Conservation (phyloP, 2,113 vertebrate species). For the Mus spicilegus region DNA sequence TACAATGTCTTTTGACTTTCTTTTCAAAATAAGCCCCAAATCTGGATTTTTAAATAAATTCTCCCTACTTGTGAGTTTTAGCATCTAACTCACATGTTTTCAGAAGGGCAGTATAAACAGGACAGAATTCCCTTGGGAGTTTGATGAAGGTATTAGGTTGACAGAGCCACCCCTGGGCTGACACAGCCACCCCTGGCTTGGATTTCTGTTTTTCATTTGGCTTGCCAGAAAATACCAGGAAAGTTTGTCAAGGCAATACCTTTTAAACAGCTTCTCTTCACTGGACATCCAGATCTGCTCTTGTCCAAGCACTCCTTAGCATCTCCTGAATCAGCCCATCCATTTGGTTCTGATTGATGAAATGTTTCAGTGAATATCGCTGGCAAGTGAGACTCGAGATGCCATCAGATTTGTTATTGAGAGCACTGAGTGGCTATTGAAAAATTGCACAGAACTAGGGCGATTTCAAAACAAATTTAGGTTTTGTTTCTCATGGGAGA, state of each 20-base stretch:
- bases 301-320: neutral
- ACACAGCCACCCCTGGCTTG: conserved; percentile 34
- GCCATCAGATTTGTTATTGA: neutral
- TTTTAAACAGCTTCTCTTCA: neutral
- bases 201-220: neutral
- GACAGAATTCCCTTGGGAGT: conserved; percentile 41
- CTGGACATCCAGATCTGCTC: neutral
- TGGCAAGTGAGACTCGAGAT: conserved; percentile 2
- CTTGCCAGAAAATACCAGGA: conserved; percentile 10
- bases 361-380: neutral
- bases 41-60: conserved; percentile 49
- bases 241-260: neutral
- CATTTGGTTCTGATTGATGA: neutral
- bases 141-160: neutral
- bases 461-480: neutral
- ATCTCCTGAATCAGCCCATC: neutral
- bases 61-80: conserved; percentile 47
- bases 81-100: conserved; percentile 13
- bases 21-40: conserved; percentile 47
- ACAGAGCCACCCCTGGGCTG: neutral
- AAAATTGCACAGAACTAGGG: neutral
- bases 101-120: neutral
- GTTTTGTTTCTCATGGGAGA: neutral
- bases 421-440: neutral
- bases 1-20: neutral